phyloP scores from a whole-genome alignment of 2,797 vertebrate genomes.

The Tiaroga cobitis region DNA sequence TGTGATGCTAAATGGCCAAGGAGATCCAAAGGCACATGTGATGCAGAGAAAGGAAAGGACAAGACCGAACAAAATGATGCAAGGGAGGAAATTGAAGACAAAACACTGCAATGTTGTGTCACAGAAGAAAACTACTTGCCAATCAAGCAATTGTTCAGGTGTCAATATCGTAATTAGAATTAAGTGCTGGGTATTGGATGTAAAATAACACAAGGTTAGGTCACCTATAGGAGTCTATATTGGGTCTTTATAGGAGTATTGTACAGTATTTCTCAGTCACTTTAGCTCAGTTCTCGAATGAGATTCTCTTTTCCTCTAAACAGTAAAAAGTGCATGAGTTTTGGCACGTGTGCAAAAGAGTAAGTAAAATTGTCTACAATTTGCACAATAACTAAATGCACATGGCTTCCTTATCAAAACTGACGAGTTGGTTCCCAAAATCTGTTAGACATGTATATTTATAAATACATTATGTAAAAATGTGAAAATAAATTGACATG shows the following conservation, averaged over 20 bases:
- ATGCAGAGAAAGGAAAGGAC: constrained; percentile 41
- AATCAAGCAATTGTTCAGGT: neutral
- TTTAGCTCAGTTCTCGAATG: neutral
- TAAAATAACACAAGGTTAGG: neutral
- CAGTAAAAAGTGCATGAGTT: neutral
- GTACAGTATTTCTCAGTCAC: neutral
- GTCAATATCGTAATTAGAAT: constrained; percentile 12
- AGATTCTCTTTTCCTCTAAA: neutral
- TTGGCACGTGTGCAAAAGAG: neutral
- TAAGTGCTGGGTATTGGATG: neutral
- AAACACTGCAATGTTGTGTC: neutral
- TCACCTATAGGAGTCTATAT: neutral
- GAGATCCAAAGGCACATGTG: constrained; percentile 25
- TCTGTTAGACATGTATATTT: neutral
- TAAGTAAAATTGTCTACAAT: neutral
- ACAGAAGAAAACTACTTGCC: neutral
- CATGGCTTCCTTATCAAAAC: too few relatives aligned
- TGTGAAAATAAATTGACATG: too few relatives aligned
- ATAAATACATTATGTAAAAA: neutral
- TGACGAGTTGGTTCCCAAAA: neutral
- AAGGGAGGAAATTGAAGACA: constrained; percentile 19
- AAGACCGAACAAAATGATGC: constrained; percentile 29
- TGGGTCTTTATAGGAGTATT: neutral
- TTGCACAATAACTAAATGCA: neutral
- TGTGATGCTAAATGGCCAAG: constrained; percentile 31